Percentiles rank a stretch among this genome's conserved stretches.
Evolutionary conservation across 1,140 invertebrate species (phyloP).

Genomic region (Hermetia illucens): DNA sequence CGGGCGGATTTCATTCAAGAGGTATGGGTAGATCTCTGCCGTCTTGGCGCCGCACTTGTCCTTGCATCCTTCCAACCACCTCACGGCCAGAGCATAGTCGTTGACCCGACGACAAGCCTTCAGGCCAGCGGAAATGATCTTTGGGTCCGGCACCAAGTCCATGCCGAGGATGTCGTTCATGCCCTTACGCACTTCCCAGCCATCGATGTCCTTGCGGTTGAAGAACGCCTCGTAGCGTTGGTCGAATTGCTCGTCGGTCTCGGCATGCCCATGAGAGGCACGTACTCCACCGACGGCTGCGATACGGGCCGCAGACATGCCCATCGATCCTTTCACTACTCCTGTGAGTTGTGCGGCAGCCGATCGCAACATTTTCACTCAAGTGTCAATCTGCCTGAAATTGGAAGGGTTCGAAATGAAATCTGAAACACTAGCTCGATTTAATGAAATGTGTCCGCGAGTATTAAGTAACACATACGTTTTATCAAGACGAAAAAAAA

Average conservation of each 20-base stretch:
- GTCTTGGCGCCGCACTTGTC: conserved; percentile 73
- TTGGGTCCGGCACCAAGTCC: conserved; percentile 92
- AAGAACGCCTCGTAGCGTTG: conserved; percentile 73
- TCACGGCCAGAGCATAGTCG: conserved; percentile 81
- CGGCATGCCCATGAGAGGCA: conserved; percentile 23
- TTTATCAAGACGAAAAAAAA: too few relatives aligned
- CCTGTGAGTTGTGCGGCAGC: conserved; percentile 29
- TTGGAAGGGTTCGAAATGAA: too few relatives aligned
- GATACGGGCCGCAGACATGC: conserved; percentile 12
- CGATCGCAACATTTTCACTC: conserved; percentile 37
- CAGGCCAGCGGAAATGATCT: conserved; percentile 80
- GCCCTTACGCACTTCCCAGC: conserved; percentile 87
- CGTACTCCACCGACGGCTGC: conserved; percentile 20
- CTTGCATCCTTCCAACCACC: conserved; percentile 86
- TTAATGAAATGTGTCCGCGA: too few relatives aligned
- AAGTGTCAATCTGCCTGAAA: too few relatives aligned
- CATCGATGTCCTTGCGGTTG: conserved; percentile 80
- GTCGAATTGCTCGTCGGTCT: conserved; percentile 58
- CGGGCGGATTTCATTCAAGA: conserved; percentile 85
- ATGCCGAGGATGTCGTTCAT: conserved; percentile 71
- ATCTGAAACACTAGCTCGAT: too few relatives aligned
- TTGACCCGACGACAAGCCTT: conserved; percentile 86
- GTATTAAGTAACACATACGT: too few relatives aligned
- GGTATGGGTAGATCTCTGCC: conserved; percentile 78
- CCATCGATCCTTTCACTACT: conserved; percentile 23